These are phyloP conservation scores for Dendroctonus valens DNA, from an alignment of 1,140 invertebrate genomes.

Conservation along the genomic window DNA sequence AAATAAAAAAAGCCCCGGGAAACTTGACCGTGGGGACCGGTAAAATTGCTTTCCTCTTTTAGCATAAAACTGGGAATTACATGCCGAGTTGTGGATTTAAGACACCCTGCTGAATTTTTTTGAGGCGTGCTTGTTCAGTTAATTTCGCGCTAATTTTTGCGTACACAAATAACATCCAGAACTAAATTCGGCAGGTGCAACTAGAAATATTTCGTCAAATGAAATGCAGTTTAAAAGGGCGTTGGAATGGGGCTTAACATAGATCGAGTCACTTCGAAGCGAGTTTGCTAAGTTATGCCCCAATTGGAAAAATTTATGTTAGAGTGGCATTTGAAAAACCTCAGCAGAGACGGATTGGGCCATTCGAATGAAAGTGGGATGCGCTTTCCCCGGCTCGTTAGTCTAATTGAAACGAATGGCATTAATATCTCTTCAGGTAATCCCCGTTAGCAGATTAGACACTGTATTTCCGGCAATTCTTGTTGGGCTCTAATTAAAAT, in stretches of 20 bases:
- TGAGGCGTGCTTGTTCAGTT: slow-evolving; percentile 1
- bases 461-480: slow-evolving; percentile 25
- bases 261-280: neutral
- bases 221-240: neutral
- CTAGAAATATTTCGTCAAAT: neutral
- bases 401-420: slow-evolving; percentile 35
- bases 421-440: slow-evolving; percentile 36
- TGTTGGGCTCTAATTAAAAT: slow-evolving; percentile 31
- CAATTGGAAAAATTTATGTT: slow-evolving; percentile 13
- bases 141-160: slow-evolving; percentile 15
- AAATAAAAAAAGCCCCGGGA: neutral
- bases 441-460: slow-evolving; percentile 25
- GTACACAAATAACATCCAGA: neutral
- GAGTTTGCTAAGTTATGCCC: slow-evolving; percentile 1
- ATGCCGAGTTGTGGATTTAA: slow-evolving; percentile 7
- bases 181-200: neutral
- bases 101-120: slow-evolving; percentile 13
- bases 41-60: slow-evolving; percentile 9
- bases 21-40: slow-evolving; percentile 12
- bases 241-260: neutral
- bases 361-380: slow-evolving; percentile 19
- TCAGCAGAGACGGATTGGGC: slow-evolving; percentile 20
- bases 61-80: slow-evolving; percentile 5
- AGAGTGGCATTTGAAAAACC: slow-evolving; percentile 12
- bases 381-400: slow-evolving; percentile 28